Evolutionary conservation across 2,888 invertebrate species (phyloP), one percentile per base, ranked within the genome.

Genomic region (Agrypnus murinus): DNA sequence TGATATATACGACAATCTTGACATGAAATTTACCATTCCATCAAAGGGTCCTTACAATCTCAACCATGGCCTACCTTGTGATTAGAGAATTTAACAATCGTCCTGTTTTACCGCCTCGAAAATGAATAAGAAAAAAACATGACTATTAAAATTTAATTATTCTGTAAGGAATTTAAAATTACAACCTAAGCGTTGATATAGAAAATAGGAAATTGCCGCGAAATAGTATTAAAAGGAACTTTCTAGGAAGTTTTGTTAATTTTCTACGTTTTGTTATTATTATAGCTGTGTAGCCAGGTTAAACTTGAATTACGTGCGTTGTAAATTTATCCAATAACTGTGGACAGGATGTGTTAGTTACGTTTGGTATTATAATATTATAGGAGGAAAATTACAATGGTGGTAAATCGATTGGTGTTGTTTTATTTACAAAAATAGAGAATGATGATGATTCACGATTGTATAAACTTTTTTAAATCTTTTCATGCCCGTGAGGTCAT

Each of bases 291-390:
- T 31, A 32, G 14, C 12, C 36, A 36, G 9, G 14, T 36, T 19
- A n/a, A 36, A 36, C 55, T 17, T 6, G n/a, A 55, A 55, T 55
- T 38, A 55, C 55, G 38, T 55, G 55, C 31, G 36, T 15, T 53
- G 12, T 53, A 53, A 32, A 8, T 53, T 34, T 15, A 15, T 55
- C 19, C 19, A 40, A 40, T 40, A 40, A 40, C 2, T n/a, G 40
- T 40, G 40, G 40, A 12, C 40, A 40, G n/a, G 40, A n/a, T 40
- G 40, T 12, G 40, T n/a, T n/a, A n/a, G 40, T 7, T n/a, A 40
- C 40, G 7, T 5, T 25, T 25, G n/a, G n/a, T n/a, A n/a, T n/a
- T n/a, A n/a, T n/a, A n/a, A n/a, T 25, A 25, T 3, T 5, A 25
- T 25, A 25, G 25, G 5, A 25, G 25, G 25, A 25, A 25, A 25